Evolutionary conservation across 2,113 vertebrate species (phyloP).

Genomic region (Sus scrofa): DNA sequence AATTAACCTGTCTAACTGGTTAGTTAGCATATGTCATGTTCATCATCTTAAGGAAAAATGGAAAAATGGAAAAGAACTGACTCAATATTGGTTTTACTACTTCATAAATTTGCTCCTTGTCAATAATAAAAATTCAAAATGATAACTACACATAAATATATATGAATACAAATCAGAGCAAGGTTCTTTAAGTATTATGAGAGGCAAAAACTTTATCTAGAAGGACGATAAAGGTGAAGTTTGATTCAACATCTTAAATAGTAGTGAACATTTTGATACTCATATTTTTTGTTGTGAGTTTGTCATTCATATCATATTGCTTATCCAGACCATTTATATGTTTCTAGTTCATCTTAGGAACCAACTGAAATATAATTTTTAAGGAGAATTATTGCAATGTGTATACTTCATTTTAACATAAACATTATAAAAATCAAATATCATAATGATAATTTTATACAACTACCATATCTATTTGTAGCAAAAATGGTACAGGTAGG

Average conservation of each 20-base stretch:
- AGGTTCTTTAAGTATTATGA: not conserved
- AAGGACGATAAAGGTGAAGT: not conserved
- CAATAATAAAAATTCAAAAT: not conserved
- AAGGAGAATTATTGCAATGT: not conserved
- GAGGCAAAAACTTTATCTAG: not conserved
- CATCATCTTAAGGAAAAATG: not conserved
- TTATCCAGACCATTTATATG: not conserved
- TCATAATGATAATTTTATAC: not conserved
- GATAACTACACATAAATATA: not conserved
- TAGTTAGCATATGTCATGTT: not conserved
- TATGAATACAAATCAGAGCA: not conserved
- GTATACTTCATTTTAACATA: not conserved
- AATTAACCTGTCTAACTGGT: not conserved
- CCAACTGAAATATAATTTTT: not conserved
- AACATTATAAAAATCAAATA: not conserved
- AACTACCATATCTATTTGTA: not conserved
- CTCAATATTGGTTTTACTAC: not conserved
- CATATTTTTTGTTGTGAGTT: not conserved
- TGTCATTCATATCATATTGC: not conserved
- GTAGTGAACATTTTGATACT: not conserved
- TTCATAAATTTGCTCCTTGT: not conserved
- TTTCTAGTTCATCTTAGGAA: not conserved
- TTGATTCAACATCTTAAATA: not conserved
- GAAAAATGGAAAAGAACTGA: not conserved
- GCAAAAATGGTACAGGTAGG: not conserved